Evolutionary conservation across 2,888 invertebrate species (phyloP).

Genomic region (Lottia gigantea): DNA sequence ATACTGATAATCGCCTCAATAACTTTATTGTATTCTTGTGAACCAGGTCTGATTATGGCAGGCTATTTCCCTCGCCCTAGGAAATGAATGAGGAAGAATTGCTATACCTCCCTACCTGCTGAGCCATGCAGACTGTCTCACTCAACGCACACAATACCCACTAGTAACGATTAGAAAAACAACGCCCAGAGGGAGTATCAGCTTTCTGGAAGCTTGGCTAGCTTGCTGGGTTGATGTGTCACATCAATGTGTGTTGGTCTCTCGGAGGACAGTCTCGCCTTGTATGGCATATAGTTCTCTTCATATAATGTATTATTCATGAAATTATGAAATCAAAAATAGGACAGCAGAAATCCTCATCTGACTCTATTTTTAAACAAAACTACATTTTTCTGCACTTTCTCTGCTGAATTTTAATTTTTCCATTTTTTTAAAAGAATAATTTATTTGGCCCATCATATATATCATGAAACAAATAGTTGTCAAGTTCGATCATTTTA

Average conservation of each 20-base stretch:
- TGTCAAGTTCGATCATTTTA: no score
- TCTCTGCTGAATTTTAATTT: no score
- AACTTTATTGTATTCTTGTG: conserved; percentile 5
- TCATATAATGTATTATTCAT: conserved; percentile 24
- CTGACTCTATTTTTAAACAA: no score
- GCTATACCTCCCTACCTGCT: conserved; percentile 16
- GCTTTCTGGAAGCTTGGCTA: conserved; percentile 21
- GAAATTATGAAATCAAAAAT: conserved; percentile 27
- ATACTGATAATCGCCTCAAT: conserved; percentile 5
- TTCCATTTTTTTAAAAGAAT: no score
- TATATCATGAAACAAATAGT: no score
- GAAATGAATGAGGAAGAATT: conserved; percentile 13
- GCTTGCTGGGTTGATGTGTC: conserved; percentile 14
- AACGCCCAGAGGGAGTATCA: conserved; percentile 21
- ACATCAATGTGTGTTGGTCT: conserved; percentile 17
- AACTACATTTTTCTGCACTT: no score
- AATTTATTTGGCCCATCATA: no score
- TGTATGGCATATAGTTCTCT: conserved; percentile 11
- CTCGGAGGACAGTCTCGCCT: conserved; percentile 13
- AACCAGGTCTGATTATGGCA: conserved; percentile 11
- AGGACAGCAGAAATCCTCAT: conserved; percentile 8
- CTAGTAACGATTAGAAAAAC: conserved; percentile 22
- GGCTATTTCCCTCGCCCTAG: conserved; percentile 16
- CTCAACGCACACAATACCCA: conserved; percentile 25
- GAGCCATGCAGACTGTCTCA: conserved; percentile 22